These are phyloP conservation scores for Trissolcus brochymenae DNA, from an alignment of 2,888 invertebrate species.

Conservation along the genomic window DNA sequence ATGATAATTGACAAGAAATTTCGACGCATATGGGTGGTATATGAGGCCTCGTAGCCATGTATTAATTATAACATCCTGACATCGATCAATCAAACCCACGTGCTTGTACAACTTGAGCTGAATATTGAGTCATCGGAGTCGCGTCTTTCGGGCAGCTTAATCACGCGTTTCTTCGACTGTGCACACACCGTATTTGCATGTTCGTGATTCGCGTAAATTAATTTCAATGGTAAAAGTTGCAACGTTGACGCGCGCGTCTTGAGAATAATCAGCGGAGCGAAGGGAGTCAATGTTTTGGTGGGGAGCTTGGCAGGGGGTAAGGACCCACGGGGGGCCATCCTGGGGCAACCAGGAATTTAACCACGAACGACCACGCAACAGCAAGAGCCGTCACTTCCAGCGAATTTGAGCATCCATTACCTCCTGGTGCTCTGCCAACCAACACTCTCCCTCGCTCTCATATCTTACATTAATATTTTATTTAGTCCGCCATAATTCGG, in stretches of 20 bases:
- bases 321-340: slow-evolving; percentile 79
- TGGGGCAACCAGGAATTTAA: slow-evolving; percentile 79
- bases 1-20: slow-evolving; percentile 51
- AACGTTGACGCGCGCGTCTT: slow-evolving; percentile 26
- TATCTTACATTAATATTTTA: slow-evolving; percentile 76
- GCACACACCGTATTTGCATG: slow-evolving; percentile 36
- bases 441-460: slow-evolving; percentile 63
- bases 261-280: slow-evolving; percentile 44
- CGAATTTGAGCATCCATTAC: slow-evolving; percentile 75
- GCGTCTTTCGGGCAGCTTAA: slow-evolving; percentile 11
- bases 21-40: slow-evolving; percentile 39
- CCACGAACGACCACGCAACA: slow-evolving; percentile 75
- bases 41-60: slow-evolving; percentile 16
- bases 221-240: slow-evolving; percentile 41
- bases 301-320: slow-evolving; percentile 77
- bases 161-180: slow-evolving; percentile 36
- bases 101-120: slow-evolving; percentile 21
- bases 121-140: slow-evolving; percentile 31
- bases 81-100: slow-evolving; percentile 50
- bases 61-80: slow-evolving; percentile 44
- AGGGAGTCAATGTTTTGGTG: slow-evolving; percentile 46
- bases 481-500: slow-evolving; percentile 65
- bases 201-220: slow-evolving; percentile 53
- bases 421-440: slow-evolving; percentile 76
- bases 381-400: slow-evolving; percentile 76